Percentiles rank a stretch among this genome's conserved stretches.
Evolutionary conservation across 2,888 invertebrate species (phyloP).

Genomic region (Ecdyonurus torrentis): DNA sequence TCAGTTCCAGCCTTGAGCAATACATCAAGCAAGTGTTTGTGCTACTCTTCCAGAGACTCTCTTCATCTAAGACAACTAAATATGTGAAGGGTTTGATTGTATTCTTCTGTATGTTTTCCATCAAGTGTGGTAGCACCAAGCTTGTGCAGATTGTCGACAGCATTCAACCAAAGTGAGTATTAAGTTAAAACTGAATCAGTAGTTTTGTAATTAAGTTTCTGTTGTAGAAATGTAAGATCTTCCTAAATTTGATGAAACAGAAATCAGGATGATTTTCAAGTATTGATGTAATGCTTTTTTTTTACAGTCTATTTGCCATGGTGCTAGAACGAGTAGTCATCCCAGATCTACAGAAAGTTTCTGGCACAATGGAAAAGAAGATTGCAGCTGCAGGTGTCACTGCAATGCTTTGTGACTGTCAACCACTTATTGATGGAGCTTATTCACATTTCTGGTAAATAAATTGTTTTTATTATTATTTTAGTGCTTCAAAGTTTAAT

Average conservation of each 20-base stretch:
- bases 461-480: too few relatives aligned
- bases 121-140: conserved; percentile 57
- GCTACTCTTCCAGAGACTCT: conserved; percentile 81
- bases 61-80: conserved; percentile 88
- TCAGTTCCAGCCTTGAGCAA: conserved; percentile 20
- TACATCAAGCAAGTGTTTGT: conserved; percentile 79
- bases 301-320: conserved; percentile 84
- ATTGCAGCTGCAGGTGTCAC: conserved; percentile 82
- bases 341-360: conserved; percentile 72
- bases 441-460: conserved; percentile 41
- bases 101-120: conserved; percentile 74
- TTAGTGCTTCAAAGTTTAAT: too few relatives aligned
- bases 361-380: conserved; percentile 68
- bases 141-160: conserved; percentile 66
- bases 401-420: conserved; percentile 64
- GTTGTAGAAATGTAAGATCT: conserved; percentile 4
- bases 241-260: conserved; percentile 6
- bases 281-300: conserved; percentile 10
- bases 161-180: conserved; percentile 66
- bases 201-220: neutral
- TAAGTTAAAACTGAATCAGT: neutral
- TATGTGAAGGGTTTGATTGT: conserved; percentile 80
- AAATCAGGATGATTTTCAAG: conserved; percentile 5
- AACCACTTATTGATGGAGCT: conserved; percentile 43
- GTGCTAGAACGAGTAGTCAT: conserved; percentile 79